Percentiles rank a stretch among this genome's conserved stretches.
These are phyloP conservation scores for Nesogale talazaci DNA, from an alignment of 2,113 vertebrate species.

Conservation along the genomic window DNA sequence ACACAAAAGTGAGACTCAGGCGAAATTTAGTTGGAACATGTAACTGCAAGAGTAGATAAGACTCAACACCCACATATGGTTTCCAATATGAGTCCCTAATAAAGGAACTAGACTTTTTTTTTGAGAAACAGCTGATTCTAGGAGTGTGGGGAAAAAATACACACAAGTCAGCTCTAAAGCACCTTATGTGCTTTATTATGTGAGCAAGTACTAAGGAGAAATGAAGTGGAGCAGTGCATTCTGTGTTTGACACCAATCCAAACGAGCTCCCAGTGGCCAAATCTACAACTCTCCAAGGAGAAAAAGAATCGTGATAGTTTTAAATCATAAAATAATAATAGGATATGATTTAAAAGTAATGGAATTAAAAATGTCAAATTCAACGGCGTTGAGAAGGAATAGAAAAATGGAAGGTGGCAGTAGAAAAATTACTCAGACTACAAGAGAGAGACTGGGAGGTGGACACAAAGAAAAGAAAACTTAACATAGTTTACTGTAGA, in stretches of 20 bases:
- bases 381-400: not conserved
- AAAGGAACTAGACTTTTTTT: too few species aligned
- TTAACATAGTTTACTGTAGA: not conserved
- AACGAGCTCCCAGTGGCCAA: not conserved
- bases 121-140: too few species aligned
- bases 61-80: too few species aligned
- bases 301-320: not conserved
- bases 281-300: not conserved
- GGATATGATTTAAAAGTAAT: not conserved
- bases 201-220: not conserved
- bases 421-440: not conserved
- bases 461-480: constrained; percentile 7
- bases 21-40: too few species aligned
- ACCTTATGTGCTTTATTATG: not conserved
- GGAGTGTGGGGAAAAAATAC: too few species aligned
- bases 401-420: not conserved
- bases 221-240: too few species aligned
- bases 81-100: too few species aligned
- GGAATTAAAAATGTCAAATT: constrained; percentile 17
- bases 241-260: not conserved
- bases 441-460: not conserved
- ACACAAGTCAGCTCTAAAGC: too few species aligned
- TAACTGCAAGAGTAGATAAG: too few species aligned
- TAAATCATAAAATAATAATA: not conserved
- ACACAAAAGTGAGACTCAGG: too few species aligned